phyloP scores from a whole-genome alignment of 2,113 vertebrate genomes.

The Callorhinus ursinus region DNA sequence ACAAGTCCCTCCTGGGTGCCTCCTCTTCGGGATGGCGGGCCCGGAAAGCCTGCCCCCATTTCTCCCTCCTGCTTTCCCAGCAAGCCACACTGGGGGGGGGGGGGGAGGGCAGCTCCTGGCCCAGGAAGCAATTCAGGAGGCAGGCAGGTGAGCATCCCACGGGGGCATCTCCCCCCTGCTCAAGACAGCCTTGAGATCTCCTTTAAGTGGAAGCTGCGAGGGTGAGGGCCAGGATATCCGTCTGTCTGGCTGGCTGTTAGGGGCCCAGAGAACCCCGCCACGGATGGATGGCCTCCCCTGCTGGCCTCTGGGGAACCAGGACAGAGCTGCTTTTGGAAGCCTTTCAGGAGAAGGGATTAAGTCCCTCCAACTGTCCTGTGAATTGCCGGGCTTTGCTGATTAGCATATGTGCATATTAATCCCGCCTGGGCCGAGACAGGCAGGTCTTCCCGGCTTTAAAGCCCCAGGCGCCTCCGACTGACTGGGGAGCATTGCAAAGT shows the following conservation, averaged over 20 bases:
- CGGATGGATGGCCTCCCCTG: background rate
- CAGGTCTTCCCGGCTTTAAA: background rate
- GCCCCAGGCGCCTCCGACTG: background rate
- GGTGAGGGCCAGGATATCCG: background rate
- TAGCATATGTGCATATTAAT: background rate
- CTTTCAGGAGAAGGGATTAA: accelerated
- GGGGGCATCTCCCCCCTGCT: accelerated
- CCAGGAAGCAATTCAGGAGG: background rate
- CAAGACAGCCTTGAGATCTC: background rate
- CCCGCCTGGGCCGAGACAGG: background rate
- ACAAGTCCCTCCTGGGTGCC: background rate
- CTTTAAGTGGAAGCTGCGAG: background rate
- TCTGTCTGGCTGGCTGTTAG: background rate
- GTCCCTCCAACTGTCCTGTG: background rate
- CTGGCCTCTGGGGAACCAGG: background rate
- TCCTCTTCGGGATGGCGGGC: background rate
- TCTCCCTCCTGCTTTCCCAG: background rate
- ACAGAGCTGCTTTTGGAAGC: background rate
- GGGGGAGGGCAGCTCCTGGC: background rate
- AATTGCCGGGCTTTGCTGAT: accelerated
- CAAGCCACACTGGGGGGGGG: background rate
- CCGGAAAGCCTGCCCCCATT: background rate
- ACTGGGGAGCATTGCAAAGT: background rate
- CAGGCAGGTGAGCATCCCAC: accelerated
- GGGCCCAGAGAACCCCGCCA: background rate